phyloP scores from a whole-genome alignment of 2,888 invertebrate genomes.

The Chouioia cunea region DNA sequence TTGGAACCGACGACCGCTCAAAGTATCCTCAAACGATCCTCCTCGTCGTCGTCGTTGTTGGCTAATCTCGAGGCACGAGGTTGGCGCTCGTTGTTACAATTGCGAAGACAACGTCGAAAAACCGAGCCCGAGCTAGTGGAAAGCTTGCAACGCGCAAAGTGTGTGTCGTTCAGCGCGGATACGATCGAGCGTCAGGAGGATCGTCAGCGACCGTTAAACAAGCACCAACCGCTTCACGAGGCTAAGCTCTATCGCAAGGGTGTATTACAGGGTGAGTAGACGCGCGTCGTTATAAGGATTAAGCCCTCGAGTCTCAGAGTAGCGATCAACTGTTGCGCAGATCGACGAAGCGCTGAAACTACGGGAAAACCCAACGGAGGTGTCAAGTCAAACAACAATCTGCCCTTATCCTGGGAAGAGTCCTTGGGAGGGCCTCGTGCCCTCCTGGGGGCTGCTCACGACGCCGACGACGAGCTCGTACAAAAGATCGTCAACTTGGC shows the following conservation, averaged over 20 bases:
- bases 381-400: conserved; percentile 50
- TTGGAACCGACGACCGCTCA: conserved; percentile 12
- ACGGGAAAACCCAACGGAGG: conserved; percentile 52
- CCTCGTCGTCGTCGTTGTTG: conserved; percentile 54
- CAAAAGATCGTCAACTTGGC: conserved; percentile 67
- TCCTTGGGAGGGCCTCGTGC: conserved; percentile 62
- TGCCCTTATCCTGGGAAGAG: conserved; percentile 45
- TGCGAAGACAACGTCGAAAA: conserved; percentile 10
- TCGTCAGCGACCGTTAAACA: no score
- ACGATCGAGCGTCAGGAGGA: conserved; percentile 55
- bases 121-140: background rate
- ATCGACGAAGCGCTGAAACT: conserved; percentile 39
- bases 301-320: background rate
- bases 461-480: conserved; percentile 70
- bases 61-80: conserved; percentile 46
- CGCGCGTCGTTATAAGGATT: background rate
- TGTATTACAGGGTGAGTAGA: conserved; percentile 60
- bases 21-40: conserved; percentile 52
- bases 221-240: conserved; percentile 59
- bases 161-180: conserved; percentile 65
- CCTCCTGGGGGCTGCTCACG: conserved; percentile 71
- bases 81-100: conserved; percentile 11
- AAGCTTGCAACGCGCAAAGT: conserved; percentile 52
- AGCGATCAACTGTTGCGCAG: conserved; percentile 47
- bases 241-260: conserved; percentile 63